These are phyloP conservation scores for Gryon sp. DNA, from an alignment of 1,140 invertebrate genomes.

Conservation along the genomic window DNA sequence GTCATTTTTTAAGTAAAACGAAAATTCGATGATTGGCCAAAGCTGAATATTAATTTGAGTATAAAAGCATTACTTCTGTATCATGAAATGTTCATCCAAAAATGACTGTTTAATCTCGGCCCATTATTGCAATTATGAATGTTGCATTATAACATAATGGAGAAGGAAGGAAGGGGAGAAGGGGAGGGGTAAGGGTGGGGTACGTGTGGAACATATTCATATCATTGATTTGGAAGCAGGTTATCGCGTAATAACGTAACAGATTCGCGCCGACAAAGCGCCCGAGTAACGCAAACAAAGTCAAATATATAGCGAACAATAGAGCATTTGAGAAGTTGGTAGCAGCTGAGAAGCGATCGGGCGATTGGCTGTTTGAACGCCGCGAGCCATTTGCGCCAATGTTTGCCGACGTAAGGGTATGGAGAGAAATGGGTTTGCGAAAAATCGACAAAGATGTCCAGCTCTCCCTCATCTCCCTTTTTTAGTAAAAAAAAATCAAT, in stretches of 20 bases:
- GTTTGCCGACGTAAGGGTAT: slow-evolving; percentile 73
- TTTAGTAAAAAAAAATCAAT: too few species aligned
- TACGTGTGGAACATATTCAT: slow-evolving; percentile 24
- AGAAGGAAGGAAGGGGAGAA: background rate
- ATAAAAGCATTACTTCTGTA: too few species aligned
- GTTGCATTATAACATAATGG: slow-evolving; percentile 17
- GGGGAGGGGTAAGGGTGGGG: background rate
- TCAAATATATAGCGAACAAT: slow-evolving; percentile 76
- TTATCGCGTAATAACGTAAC: slow-evolving; percentile 48
- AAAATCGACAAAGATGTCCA: too few species aligned
- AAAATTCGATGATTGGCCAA: too few species aligned
- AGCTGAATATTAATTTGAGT: too few species aligned
- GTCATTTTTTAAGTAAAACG: too few species aligned
- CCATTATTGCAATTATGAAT: slow-evolving; percentile 46
- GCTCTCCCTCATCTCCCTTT: too few species aligned
- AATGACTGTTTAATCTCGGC: slow-evolving; percentile 28
- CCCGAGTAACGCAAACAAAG: slow-evolving; percentile 67
- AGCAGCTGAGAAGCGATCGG: slow-evolving; percentile 57
- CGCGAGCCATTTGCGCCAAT: slow-evolving; percentile 65
- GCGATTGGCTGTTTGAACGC: slow-evolving; percentile 77
- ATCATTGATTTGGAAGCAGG: slow-evolving; percentile 58
- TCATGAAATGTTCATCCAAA: slow-evolving; percentile 32
- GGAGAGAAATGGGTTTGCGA: too few species aligned
- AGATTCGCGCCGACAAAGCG: slow-evolving; percentile 69
- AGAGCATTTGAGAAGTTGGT: slow-evolving; percentile 67